Percentiles rank a stretch among this genome's conserved stretches.
These are phyloP conservation scores for Pseudococcus longispinus DNA, from an alignment of 2,888 invertebrate species.

Conservation along the genomic window DNA sequence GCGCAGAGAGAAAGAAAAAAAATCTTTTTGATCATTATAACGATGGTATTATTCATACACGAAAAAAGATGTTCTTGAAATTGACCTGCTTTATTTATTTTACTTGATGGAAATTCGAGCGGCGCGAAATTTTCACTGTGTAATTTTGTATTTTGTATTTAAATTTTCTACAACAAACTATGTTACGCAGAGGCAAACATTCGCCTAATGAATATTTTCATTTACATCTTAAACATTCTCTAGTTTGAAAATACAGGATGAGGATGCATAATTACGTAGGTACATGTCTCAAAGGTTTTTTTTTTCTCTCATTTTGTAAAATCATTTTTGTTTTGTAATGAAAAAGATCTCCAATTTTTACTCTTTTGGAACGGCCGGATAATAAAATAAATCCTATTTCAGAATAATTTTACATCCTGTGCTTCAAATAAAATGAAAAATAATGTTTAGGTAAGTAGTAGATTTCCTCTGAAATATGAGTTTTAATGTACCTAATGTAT, in stretches of 20 bases:
- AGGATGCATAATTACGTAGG: background rate
- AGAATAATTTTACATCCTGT: background rate
- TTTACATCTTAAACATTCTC: conserved; percentile 10
- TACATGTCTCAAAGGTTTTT: conserved; percentile 4
- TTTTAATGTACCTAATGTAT: too few species aligned
- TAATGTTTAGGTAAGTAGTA: too few species aligned
- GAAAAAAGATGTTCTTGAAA: conserved; percentile 4
- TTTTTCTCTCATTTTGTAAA: background rate
- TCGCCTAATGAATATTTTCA: conserved; percentile 24
- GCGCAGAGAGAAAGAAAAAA: background rate
- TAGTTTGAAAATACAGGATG: background rate
- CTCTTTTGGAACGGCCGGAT: background rate
- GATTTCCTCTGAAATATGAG: too few species aligned
- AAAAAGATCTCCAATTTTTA: background rate
- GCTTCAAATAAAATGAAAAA: too few species aligned
- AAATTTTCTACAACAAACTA: background rate
- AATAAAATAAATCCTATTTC: background rate
- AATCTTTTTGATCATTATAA: conserved; percentile 27
- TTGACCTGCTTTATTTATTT: conserved; percentile 18
- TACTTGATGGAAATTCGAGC: conserved; percentile 15
- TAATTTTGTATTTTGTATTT: background rate
- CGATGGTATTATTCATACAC: conserved; percentile 2
- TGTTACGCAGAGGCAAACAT: background rate
- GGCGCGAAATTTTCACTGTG: background rate
- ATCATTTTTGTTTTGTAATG: background rate